phyloP scores from a whole-genome alignment of 2,888 invertebrate species.

The Lycaena phlaeas region DNA sequence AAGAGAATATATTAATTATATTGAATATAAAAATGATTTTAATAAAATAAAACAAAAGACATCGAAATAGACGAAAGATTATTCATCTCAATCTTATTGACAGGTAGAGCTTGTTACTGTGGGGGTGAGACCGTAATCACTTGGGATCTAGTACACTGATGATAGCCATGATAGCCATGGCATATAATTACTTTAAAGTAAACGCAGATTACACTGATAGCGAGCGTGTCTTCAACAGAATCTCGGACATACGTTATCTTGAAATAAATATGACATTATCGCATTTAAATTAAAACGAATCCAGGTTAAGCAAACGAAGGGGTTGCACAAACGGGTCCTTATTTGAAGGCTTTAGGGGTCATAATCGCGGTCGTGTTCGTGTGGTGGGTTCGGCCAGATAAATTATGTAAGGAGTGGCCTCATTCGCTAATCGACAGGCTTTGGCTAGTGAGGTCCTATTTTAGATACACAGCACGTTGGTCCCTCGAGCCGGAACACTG shows the following conservation, averaged over 20 bases:
- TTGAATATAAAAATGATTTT: too few relatives aligned
- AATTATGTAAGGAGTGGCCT: conserved; percentile 9
- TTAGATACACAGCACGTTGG: background rate
- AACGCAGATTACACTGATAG: too few relatives aligned
- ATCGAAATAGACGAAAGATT: too few relatives aligned
- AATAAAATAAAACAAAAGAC: too few relatives aligned
- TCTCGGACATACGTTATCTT: background rate
- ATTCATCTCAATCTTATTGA: too few relatives aligned
- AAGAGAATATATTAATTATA: too few relatives aligned
- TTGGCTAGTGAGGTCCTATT: background rate
- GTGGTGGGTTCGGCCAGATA: background rate
- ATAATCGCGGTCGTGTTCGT: background rate
- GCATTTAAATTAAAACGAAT: conserved; percentile 5
- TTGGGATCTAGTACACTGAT: too few relatives aligned
- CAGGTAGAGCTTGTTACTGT: too few relatives aligned
- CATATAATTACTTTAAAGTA: too few relatives aligned
- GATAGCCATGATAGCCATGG: too few relatives aligned
- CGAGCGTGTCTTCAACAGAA: too few relatives aligned
- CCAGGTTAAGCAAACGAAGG: conserved; percentile 3
- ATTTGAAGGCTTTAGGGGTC: background rate
- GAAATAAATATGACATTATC: conserved; percentile 8
- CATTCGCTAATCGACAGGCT: conserved; percentile 9
- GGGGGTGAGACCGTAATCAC: too few relatives aligned
- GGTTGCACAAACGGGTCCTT: background rate
- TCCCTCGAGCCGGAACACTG: conserved; percentile 1